Percentiles rank a stretch among this genome's conserved stretches.
Conservation (phyloP, 1,140 invertebrate genomes). For the Schlechtendalia chinensis region DNA sequence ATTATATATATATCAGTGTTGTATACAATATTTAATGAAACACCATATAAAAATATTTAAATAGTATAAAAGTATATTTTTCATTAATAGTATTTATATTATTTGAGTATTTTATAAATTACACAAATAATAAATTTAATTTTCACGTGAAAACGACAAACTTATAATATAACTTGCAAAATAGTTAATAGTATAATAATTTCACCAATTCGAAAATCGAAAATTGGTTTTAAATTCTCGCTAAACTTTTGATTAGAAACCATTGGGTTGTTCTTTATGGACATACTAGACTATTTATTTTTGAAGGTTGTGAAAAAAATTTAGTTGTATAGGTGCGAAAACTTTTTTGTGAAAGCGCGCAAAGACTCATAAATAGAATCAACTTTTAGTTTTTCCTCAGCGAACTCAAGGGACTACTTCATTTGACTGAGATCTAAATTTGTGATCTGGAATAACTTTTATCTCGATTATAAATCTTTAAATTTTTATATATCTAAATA, state of each 20-base stretch:
- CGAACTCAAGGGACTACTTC: neutral
- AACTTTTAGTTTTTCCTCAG: neutral
- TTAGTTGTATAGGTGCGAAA: neutral
- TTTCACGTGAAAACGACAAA: too few relatives aligned
- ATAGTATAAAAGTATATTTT: too few relatives aligned
- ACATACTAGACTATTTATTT: neutral
- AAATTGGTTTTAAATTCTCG: neutral
- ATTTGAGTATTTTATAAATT: too few relatives aligned
- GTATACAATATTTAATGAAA: too few relatives aligned
- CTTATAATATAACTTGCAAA: too few relatives aligned
- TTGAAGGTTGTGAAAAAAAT: slow-evolving; percentile 8
- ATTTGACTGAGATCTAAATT: slow-evolving; percentile 13
- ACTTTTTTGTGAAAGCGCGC: neutral
- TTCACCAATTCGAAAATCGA: neutral
- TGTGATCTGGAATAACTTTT: neutral
- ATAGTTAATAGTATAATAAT: too few relatives aligned
- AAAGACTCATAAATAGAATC: slow-evolving; percentile 14
- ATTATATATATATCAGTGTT: too few relatives aligned
- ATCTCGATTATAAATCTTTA: neutral
- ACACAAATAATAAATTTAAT: too few relatives aligned
- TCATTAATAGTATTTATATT: too few relatives aligned
- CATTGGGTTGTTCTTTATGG: neutral
- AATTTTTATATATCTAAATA: neutral
- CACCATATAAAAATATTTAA: too few relatives aligned
- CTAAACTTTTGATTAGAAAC: neutral